phyloP scores from a whole-genome alignment of 2,797 vertebrate genomes.

The Nyctibius grandis region DNA sequence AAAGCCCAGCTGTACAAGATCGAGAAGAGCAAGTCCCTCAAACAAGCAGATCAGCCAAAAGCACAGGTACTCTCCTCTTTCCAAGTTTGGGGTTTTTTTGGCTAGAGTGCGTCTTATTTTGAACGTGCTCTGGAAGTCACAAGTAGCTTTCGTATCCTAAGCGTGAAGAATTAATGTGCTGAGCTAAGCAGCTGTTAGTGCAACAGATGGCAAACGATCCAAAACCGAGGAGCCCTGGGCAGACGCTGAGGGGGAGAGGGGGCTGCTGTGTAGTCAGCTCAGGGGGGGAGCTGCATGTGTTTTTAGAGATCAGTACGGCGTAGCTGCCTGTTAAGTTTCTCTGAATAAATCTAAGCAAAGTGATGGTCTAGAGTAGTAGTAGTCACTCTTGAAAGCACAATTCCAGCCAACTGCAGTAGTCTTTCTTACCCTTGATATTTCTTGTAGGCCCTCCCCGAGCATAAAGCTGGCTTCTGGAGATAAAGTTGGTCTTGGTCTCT shows the following conservation, averaged over 20 bases:
- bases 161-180: background rate
- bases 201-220: background rate
- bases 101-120: background rate
- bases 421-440: background rate
- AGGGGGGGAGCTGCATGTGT: background rate
- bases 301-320: background rate
- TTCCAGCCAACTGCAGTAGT: background rate
- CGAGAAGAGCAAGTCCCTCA: conserved; percentile 94
- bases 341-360: background rate
- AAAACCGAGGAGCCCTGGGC: background rate
- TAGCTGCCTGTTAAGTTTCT: background rate
- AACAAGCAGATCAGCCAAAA: conserved; percentile 90
- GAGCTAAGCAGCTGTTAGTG: background rate
- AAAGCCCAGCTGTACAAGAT: conserved; percentile 96
- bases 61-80: conserved; percentile 81
- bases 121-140: background rate
- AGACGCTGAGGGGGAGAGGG: background rate
- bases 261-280: background rate
- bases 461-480: background rate
- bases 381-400: background rate
- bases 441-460: background rate
- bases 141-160: background rate
- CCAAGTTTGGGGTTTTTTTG: background rate
- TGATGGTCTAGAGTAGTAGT: background rate
- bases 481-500: background rate